Base-by-base conservation (phyloP, 2,888 invertebrate species). In the Nephrotoma guestfalica region DNA sequence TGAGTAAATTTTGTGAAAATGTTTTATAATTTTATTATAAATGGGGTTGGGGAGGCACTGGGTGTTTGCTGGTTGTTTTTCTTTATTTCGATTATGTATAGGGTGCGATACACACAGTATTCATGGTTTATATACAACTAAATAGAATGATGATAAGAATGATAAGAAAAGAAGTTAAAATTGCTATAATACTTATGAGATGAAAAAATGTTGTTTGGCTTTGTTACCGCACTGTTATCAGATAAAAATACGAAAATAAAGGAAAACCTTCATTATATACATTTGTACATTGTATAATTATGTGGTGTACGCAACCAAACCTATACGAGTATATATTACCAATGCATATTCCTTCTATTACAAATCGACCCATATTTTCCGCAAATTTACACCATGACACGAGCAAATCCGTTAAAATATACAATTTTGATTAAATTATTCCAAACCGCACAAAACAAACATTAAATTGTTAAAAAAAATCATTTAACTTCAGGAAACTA, bases 1-100 rank as follows among this genome's bases (percentile, higher is more conserved):
- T 84, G 84, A 84, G 84, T 71, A 71, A 71, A 71, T 71, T 71
- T 71, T 71, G 71, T 71, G 71, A 71, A 71, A 71, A 71, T 71
- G 71, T 71, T 71, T 71, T 71, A 71, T 71, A 71, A 71, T 71
- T 71, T 71, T 71, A 71, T 71, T 71, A 71, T 71, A 71, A 18
- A 71, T 71, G 71, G 30, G 30, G 71, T 30, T 71, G 18, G 30
- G 71, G 51, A 7, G 6, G 6, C 51, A 15, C 15, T 4, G 15
- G 71, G 30, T 71, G 71, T 30, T 57, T 57, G 3, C 30, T 30
- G 15, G 51, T 15, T 71, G 30, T 71, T 71, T 71, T 71, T 18
- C 30, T 30, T 30, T 30, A 71, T 30, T 6, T 43, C 30, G 30
- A 51, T 51, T 15, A 15, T 51, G 15, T 51, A 2, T 71, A 71